These are phyloP conservation scores for Coenonympha glycerion DNA, from an alignment of 2,888 invertebrate species.

Conservation along the genomic window DNA sequence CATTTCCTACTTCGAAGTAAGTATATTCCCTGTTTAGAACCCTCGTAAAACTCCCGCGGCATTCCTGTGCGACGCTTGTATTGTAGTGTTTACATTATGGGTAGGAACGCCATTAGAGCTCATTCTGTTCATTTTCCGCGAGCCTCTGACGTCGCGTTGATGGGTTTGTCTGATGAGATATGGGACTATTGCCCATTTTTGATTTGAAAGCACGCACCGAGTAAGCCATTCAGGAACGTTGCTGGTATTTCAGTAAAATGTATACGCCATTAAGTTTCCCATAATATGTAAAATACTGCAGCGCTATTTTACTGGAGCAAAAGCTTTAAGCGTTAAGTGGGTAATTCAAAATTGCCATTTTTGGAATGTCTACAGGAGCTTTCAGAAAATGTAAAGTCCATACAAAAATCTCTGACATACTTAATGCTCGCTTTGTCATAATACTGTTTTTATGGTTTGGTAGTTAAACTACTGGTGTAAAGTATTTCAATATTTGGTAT, in stretches of 20 bases:
- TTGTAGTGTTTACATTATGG: constrained; percentile 19
- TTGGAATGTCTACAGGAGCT: too few species aligned
- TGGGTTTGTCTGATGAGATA: constrained; percentile 4
- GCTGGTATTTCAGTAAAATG: background rate
- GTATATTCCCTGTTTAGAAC: constrained; percentile 8
- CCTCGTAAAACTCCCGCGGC: constrained; percentile 14
- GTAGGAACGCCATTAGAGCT: constrained; percentile 12
- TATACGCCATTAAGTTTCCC: too few species aligned
- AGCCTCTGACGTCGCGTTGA: constrained; percentile 14
- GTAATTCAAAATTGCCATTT: too few species aligned
- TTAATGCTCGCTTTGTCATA: too few species aligned
- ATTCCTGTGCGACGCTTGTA: constrained; percentile 14
- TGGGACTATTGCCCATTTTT: constrained; percentile 1
- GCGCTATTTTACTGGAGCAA: too few species aligned
- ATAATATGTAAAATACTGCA: too few species aligned
- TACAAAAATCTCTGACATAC: too few species aligned
- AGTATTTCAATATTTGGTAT: too few species aligned
- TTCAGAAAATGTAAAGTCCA: too few species aligned
- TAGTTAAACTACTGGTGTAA: too few species aligned
- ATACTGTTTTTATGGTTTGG: too few species aligned
- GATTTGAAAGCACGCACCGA: constrained; percentile 2
- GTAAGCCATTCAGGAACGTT: background rate
- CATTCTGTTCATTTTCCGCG: constrained; percentile 9
- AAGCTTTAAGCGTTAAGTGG: too few species aligned
- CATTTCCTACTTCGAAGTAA: constrained; percentile 2